phyloP scores from a whole-genome alignment of 2,797 vertebrate genomes.

The Lagorchestes hirsutus region DNA sequence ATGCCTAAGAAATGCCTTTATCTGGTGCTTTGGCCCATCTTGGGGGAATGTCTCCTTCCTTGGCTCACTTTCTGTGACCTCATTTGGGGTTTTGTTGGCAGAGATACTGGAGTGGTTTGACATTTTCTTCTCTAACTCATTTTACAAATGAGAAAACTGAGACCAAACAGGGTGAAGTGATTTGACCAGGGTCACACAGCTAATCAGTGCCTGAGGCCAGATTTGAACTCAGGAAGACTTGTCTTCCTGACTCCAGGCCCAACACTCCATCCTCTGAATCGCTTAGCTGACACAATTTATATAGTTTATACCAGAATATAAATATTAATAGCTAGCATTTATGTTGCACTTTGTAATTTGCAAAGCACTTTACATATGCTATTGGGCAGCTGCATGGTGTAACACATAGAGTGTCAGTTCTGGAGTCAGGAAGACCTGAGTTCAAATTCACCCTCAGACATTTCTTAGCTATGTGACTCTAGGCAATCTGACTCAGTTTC shows the following conservation, averaged over 20 bases:
- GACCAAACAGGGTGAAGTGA: neutral
- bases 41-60: neutral
- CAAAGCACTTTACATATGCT: neutral
- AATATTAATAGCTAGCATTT: neutral
- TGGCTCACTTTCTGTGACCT: neutral
- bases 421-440: neutral
- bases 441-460: neutral
- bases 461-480: neutral
- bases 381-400: neutral
- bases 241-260: neutral
- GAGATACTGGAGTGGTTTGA: neutral
- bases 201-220: neutral
- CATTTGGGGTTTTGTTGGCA: neutral
- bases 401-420: neutral
- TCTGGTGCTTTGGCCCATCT: fast-evolving
- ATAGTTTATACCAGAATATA: neutral
- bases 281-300: neutral
- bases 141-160: neutral
- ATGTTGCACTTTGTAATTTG: neutral
- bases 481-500: neutral
- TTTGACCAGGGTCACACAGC: neutral
- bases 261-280: neutral
- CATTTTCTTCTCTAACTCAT: neutral
- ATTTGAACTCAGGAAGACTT: neutral
- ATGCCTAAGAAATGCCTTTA: neutral